Evolutionary conservation across 2,113 vertebrate genomes (phyloP), one percentile per base, ranked within the genome.

Genomic region (Gobius niger): DNA sequence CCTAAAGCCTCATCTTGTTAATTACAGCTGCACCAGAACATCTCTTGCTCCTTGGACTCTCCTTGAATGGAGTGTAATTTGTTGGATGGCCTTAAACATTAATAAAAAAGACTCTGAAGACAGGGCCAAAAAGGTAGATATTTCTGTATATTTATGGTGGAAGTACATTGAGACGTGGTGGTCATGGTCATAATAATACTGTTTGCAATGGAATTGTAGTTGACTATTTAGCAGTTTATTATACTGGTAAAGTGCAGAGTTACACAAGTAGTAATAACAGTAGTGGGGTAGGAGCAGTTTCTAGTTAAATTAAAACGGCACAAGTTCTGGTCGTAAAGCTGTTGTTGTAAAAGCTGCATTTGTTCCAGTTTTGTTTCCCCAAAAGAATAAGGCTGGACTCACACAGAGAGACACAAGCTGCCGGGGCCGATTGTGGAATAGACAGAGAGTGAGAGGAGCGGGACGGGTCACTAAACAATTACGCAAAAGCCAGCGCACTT

Each of bases 1-100:
- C 70, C 71, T 57, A 44, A 63, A 82, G 61, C 67, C 73, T 63
- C 57, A 56, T 82, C 56, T 47, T 75, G 77, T 76, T 81, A 82
- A 89, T 84, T 84, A 78, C 51, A 24, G 54, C 53, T 68, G 68
- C 65, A 72, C 61, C 57, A 62, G 52, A 78, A 42, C 64, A 64
- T 40, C 57, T 75, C 44, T 70, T 47, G 67, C 69, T 77, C 69
- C 61, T 47, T 19, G 16, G 56, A 50, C 68, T 61, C 57, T 59
- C 66, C 40, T 60, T 70, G 56, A 76, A 72, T 13, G 8, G 42
- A 72, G 44, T 59, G n/a, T 54, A 19, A 80, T 70, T 76, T 75
- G 53, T 47, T 56, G 54, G 56, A 78, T 59, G 10, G 16, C 50
- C 42, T 50, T 44, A 47, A 70, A 65, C 1, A 7, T 19, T 34